Evolutionary conservation across 2,888 invertebrate species (phyloP), one percentile per base, ranked within the genome.

Genomic region (Drosophila nigritarsus): DNA sequence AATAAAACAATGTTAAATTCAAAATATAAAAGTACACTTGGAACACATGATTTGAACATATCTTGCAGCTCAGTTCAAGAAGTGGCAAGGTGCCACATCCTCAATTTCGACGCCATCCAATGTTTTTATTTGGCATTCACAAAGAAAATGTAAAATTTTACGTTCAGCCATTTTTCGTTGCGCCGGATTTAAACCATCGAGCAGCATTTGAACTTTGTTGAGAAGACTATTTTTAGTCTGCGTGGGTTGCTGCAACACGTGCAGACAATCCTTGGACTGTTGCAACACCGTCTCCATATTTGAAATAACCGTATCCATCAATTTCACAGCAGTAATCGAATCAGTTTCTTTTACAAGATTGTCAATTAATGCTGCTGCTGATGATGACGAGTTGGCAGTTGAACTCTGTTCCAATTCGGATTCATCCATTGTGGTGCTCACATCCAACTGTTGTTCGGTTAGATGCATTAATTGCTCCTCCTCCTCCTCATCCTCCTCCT

Each of bases 121-220:
- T 1, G 86, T 84, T 65, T 87, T 90, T 18, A 92, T 92, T 77
- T 92, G 91, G 20, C 91, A 91, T 73, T 91, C 92, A 48, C 92
- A 92, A 3, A 91, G 73, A 58, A 91, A 91, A 67, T 91, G 88
- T n/a, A 92, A 62, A 64, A 91, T 92, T 73, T 92, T 91, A 1
- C 87, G 86, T 61, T 92, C 92, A 5, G 91, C 92, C 29, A 69
- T 80, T 0, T 71, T 42, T 2, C 89, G 83, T 34, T 91, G 80
- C 5, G 80, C 73, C 11, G 67, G 49, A 18, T 65, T 78, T 2
- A 91, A 65, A 0, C 86, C 90, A 27, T 90, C 92, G 3, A 91
- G 75, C 30, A 91, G 66, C 84, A 92, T 87, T 59, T 88, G 83
- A 3, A 91, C 76, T 50, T 90, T 90, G 62, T 48, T 64, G 20